Evolutionary conservation across 2,888 invertebrate genomes (phyloP).

Genomic region (Netelia melanura): DNA sequence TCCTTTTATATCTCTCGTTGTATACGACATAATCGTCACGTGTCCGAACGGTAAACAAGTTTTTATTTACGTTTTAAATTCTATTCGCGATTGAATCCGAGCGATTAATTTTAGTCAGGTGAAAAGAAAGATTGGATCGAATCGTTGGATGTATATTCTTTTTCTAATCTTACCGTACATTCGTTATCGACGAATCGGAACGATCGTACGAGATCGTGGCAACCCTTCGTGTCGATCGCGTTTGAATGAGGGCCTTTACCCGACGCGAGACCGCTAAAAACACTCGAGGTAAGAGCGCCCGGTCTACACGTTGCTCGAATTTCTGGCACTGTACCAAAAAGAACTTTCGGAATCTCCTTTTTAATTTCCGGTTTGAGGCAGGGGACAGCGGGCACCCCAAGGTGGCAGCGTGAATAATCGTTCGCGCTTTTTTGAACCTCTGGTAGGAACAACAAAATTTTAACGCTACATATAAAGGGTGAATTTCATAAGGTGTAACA

Average conservation of each 20-base stretch:
- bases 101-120: no score
- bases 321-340: conserved; percentile 73
- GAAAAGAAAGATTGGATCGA: not conserved
- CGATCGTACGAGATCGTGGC: conserved; percentile 11
- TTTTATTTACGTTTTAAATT: not conserved
- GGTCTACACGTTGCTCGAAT: conserved; percentile 53
- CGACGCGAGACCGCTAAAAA: conserved; percentile 24
- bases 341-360: conserved; percentile 73
- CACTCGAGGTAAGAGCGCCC: conserved; percentile 23
- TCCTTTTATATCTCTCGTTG: conserved; percentile 1
- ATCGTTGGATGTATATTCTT: not conserved
- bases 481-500: no score
- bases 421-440: not conserved
- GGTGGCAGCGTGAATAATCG: not conserved
- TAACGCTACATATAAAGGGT: not conserved
- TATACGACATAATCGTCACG: conserved; percentile 14
- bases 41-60: not conserved
- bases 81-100: no score
- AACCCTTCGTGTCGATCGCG: conserved; percentile 18
- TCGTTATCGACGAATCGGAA: not conserved
- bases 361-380: conserved; percentile 75
- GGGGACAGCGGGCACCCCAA: conserved; percentile 26
- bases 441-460: not conserved
- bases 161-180: not conserved
- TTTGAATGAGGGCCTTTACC: conserved; percentile 52